Evolutionary conservation across 2,113 vertebrate genomes (phyloP).

Genomic region (Bombycilla garrulus): DNA sequence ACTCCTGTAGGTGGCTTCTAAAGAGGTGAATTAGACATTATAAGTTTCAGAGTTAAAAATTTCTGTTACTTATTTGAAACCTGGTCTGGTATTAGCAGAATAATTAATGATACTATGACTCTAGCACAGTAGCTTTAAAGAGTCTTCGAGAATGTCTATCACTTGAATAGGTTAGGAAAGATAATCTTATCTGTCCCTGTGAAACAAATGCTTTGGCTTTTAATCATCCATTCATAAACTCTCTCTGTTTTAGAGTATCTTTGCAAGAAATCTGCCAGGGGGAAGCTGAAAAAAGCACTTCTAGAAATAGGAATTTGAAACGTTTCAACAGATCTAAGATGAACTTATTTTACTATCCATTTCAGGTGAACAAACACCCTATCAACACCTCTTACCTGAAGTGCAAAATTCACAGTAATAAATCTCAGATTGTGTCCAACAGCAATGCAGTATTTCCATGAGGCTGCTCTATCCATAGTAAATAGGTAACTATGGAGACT

Average conservation of each 20-base stretch:
- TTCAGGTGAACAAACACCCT: background rate
- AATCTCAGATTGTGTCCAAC: background rate
- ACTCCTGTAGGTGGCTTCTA: background rate
- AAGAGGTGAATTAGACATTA: background rate
- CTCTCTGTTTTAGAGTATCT: background rate
- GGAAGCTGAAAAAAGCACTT: background rate
- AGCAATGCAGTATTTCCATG: background rate
- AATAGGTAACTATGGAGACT: constrained; percentile 2
- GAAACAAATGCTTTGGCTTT: constrained; percentile 22
- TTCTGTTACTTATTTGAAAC: constrained; percentile 26
- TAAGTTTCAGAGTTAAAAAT: constrained; percentile 16
- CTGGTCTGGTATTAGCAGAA: background rate
- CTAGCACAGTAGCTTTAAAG: constrained; percentile 7
- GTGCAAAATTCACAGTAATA: background rate
- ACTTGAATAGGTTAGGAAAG: background rate
- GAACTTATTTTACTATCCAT: background rate
- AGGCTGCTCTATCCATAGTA: background rate
- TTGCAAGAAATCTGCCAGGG: background rate
- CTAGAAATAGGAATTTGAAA: background rate
- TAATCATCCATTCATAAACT: constrained; percentile 1
- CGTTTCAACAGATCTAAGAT: background rate
- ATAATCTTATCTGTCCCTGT: background rate
- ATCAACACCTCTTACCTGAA: background rate
- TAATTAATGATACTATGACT: constrained; percentile 44
- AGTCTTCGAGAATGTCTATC: background rate